A percentile compares a stretch with the other conserved stretches of the same genome.
Evolutionary conservation across 2,797 vertebrate species (phyloP).

Genomic region (Dermochelys coriacea): DNA sequence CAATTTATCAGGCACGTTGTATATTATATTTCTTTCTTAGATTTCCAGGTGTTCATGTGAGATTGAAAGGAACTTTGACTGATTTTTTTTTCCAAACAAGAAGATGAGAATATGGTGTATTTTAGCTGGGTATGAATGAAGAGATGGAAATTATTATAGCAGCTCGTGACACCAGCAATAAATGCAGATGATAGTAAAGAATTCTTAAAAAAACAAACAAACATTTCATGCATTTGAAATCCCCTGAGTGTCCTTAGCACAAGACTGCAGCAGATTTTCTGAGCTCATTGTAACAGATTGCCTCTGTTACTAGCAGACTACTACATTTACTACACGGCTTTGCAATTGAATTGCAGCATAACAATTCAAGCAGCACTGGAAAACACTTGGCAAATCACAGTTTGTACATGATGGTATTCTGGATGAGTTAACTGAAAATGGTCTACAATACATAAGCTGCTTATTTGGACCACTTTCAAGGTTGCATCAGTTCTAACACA

Average conservation of each 20-base stretch:
- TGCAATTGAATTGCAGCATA: neutral
- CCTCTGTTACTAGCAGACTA: neutral
- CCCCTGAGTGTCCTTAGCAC: neutral
- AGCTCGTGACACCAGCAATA: neutral
- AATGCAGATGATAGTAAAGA: neutral
- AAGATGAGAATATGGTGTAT: neutral
- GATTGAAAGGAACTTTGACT: neutral
- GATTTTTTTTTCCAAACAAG: too few species aligned
- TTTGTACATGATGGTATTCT: neutral
- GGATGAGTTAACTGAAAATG: neutral
- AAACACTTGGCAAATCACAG: neutral
- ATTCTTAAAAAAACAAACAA: neutral
- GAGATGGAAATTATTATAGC: neutral
- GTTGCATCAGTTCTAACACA: neutral
- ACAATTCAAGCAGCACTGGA: neutral
- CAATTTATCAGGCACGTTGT: neutral
- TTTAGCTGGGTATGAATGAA: neutral
- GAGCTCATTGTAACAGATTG: neutral
- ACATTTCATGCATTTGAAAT: neutral
- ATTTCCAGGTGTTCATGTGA: neutral
- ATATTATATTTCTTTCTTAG: neutral
- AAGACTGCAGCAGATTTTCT: neutral
- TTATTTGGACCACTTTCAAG: neutral
- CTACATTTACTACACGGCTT: neutral
- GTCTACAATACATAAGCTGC: too few species aligned